Conservation (phyloP, 2,113 vertebrate genomes). For the Ondatra zibethicus region DNA sequence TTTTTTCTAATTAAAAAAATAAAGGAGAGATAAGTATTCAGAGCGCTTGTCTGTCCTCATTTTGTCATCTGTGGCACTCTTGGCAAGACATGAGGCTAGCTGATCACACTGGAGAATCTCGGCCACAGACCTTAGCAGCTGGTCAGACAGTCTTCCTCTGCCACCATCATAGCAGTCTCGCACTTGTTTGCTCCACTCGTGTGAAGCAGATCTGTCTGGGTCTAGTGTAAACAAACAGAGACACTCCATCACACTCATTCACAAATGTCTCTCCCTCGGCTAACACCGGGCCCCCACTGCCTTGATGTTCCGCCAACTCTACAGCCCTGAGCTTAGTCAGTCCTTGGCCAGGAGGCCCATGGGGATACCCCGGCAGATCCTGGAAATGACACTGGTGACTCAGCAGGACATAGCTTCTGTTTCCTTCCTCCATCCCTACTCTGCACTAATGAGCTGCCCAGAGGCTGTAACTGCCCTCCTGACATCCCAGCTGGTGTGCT, state of each 20-base stretch:
- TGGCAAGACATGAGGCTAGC: not conserved
- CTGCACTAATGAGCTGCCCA: constrained; percentile 43
- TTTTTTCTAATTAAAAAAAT: not conserved
- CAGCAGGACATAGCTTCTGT: not conserved
- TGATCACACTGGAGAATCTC: not conserved
- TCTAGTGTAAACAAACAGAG: constrained; percentile 54
- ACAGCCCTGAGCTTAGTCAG: not conserved
- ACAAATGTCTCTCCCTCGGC: not conserved
- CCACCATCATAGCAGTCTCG: not conserved
- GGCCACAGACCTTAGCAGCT: not conserved
- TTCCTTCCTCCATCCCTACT: not conserved
- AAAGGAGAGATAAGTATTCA: not conserved
- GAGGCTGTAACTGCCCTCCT: constrained; percentile 33
- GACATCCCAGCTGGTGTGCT: not conserved
- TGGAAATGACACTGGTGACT: not conserved
- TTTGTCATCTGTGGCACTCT: not conserved
- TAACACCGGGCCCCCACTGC: not conserved
- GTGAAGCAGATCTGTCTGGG: constrained; percentile 19
- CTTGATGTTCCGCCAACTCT: constrained; percentile 36
- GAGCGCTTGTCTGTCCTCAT: not conserved
- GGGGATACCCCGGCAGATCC: constrained; percentile 9
- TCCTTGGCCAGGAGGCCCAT: not conserved
- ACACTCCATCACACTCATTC: constrained; percentile 52
- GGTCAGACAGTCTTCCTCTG: not conserved
- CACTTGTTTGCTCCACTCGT: not conserved